Base-by-base conservation (phyloP, 2,113 vertebrate species). In the Dicerorhinus sumatrensis region DNA sequence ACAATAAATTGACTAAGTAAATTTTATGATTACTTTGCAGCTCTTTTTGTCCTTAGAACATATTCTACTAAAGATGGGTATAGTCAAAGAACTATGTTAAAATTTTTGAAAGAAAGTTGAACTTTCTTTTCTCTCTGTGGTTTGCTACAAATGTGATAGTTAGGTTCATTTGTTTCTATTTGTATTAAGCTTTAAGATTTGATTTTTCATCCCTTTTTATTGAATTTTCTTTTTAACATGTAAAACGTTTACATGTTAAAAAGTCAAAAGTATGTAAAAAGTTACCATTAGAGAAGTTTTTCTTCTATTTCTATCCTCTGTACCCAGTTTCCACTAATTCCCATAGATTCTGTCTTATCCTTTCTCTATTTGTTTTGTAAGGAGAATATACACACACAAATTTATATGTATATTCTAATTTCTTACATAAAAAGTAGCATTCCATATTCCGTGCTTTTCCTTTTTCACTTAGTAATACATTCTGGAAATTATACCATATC, bases 221-320 rank as follows among this genome's bases (percentile, higher is more conserved):
- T 83, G 21, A 46, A 62, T 77, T 90, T 91, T 54, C 33, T 69
- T 77, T 70, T 87, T 51, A 42, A 67, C 46, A 79, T 54, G 4
- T 89, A 84, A 96, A 96, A 76, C 14, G 80, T 60, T 95, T 85
- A 54, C n/a, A 73, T 87, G 12, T 67, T 94, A 62, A 92, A 82
- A 89, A 82, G 67, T 51, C 46, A 92, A 62, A 91, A 63, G 62
- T 69, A 90, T 69, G 7, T 81, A 77, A 86, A 90, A 93, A 58
- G 51, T 42, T 76, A 69, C 42, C 31, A 87, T 65, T 21, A 79
- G 56, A 73, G 48, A 82, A 94, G 2, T 77, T 31, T 69, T 80
- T 76, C 4, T 70, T 87, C 62, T n/a, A 56, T n/a, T 80, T n/a
- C n/a, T 87, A 72, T 62, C 31, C 48, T 90, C 14, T 84, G 13